Evolutionary conservation across 2,797 vertebrate genomes (phyloP).

Genomic region (Etheostoma perlongum): DNA sequence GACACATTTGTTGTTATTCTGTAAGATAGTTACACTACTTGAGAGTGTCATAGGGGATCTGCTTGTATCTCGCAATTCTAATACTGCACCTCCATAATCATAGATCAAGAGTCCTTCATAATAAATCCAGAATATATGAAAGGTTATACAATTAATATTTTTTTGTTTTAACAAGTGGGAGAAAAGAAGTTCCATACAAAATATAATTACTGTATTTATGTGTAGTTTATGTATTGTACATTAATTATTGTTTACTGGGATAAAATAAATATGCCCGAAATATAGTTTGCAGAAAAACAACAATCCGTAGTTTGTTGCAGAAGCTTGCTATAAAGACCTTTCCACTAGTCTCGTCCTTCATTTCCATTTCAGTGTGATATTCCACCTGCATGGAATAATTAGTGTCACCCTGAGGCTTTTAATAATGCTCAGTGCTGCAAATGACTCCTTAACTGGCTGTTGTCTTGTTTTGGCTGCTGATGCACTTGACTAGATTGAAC

Average conservation of each 20-base stretch:
- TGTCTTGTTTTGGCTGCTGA: conserved; percentile 26
- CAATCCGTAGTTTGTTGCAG: conserved; percentile 63
- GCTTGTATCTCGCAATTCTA: neutral
- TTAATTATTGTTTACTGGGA: neutral
- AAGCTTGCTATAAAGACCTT: conserved; percentile 81
- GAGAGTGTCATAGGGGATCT: conserved; percentile 7
- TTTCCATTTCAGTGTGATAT: conserved; percentile 63
- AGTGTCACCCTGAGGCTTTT: conserved; percentile 76
- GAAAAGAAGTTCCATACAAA: neutral
- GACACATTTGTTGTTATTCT: neutral
- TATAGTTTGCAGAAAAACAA: conserved; percentile 5
- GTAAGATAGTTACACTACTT: neutral
- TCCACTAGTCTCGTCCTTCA: conserved; percentile 71
- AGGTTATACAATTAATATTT: neutral
- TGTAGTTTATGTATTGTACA: neutral
- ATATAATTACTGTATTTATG: neutral
- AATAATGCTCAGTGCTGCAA: conserved; percentile 68
- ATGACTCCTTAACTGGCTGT: conserved; percentile 22
- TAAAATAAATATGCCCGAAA: neutral
- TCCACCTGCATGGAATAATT: conserved; percentile 66
- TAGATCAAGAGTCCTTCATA: neutral
- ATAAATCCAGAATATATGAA: neutral
- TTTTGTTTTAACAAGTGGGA: conserved; percentile 18
- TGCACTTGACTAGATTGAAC: neutral
- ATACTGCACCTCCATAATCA: neutral